These are phyloP conservation scores for Glomeris marginata DNA, from an alignment of 2,888 invertebrate species.

Conservation along the genomic window DNA sequence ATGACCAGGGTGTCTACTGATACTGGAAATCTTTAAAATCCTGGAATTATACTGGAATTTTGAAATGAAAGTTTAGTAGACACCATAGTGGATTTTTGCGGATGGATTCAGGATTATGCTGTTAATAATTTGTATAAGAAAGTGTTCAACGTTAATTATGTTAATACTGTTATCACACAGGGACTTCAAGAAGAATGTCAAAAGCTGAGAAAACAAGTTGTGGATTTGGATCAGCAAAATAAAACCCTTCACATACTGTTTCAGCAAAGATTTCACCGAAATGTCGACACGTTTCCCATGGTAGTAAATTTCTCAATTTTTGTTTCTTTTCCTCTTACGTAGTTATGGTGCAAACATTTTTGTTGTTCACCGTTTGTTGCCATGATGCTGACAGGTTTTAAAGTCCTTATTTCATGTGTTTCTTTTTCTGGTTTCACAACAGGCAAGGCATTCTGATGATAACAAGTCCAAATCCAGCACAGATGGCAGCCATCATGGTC, in stretches of 20 bases:
- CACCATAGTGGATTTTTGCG: not conserved
- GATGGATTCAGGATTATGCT: not conserved
- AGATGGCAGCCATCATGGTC: not conserved
- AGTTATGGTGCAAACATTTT: not conserved
- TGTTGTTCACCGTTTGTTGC: conserved; percentile 1
- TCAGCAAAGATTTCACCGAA: conserved; percentile 21
- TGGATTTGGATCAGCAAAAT: conserved; percentile 65
- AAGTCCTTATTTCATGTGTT: too few species aligned
- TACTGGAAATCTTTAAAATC: too few species aligned
- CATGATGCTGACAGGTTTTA: not conserved
- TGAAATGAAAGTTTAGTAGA: too few species aligned
- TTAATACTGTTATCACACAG: conserved; percentile 34
- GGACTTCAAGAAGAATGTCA: conserved; percentile 61
- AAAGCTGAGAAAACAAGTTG: conserved; percentile 52
- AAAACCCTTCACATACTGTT: conserved; percentile 47
- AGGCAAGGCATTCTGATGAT: too few species aligned
- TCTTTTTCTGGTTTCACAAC: too few species aligned
- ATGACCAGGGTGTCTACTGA: too few species aligned
- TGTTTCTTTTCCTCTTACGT: not conserved
- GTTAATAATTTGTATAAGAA: not conserved
- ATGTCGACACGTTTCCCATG: conserved; percentile 3
- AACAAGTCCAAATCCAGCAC: not conserved
- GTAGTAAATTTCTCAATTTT: not conserved
- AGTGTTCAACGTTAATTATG: not conserved
- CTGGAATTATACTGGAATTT: too few species aligned